phyloP scores from a whole-genome alignment of 2,888 invertebrate species.

The Nudaria mundana region DNA sequence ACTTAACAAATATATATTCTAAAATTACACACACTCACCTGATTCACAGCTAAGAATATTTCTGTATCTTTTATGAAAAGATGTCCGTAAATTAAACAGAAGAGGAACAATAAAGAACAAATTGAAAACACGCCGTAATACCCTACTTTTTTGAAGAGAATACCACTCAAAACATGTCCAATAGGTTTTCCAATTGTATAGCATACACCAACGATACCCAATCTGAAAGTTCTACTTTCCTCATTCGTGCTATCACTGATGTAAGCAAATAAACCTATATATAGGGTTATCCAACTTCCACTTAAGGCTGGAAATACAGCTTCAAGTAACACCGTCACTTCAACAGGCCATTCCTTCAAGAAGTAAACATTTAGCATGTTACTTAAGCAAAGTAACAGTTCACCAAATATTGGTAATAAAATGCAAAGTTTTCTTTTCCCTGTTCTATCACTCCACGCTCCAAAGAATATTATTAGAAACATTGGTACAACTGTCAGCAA shows the following conservation, averaged over 20 bases:
- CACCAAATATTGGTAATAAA: slow-evolving; percentile 21
- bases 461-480: slow-evolving; percentile 73
- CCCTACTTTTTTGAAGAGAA: not conserved
- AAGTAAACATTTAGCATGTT: not conserved
- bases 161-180: not conserved
- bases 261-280: slow-evolving; percentile 67
- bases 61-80: not conserved
- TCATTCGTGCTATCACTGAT: slow-evolving; percentile 64
- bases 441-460: slow-evolving; percentile 39
- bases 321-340: slow-evolving; percentile 48
- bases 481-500: slow-evolving; percentile 78
- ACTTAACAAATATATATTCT: no score
- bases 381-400: not conserved
- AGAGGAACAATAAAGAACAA: not conserved
- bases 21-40: no score
- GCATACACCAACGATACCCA: not conserved
- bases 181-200: not conserved
- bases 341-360: slow-evolving; percentile 51
- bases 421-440: slow-evolving; percentile 42
- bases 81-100: slow-evolving; percentile 4
- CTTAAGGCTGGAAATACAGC: slow-evolving; percentile 52
- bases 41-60: no score
- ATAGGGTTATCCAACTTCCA: slow-evolving; percentile 55
- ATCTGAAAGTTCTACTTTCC: slow-evolving; percentile 22
- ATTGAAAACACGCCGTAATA: slow-evolving; percentile 10